A percentile compares a stretch with the other conserved stretches of the same genome.
Conservation (phyloP, 2,113 vertebrate species). For the Vicugna pacos region DNA sequence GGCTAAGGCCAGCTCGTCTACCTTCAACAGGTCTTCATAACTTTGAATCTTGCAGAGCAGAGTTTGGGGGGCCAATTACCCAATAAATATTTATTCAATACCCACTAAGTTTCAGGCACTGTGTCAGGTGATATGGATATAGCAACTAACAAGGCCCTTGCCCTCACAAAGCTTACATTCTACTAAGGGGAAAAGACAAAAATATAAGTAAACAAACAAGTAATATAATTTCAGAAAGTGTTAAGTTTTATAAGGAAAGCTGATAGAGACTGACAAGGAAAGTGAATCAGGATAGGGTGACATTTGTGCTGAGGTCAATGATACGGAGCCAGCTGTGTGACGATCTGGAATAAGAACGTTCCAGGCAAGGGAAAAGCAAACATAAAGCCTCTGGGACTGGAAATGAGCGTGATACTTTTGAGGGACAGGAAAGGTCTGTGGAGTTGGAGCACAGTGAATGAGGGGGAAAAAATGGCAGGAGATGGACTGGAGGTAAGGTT, state of each 20-base stretch:
- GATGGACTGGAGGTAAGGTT: neutral
- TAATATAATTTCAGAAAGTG: neutral
- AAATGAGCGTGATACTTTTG: neutral
- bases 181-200: neutral
- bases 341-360: neutral
- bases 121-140: neutral
- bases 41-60: neutral
- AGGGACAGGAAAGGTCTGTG: neutral
- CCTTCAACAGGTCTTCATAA: neutral
- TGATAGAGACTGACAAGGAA: neutral
- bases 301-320: neutral
- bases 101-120: neutral
- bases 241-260: neutral
- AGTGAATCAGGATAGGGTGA: neutral
- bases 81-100: neutral
- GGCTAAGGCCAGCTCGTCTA: neutral
- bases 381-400: neutral
- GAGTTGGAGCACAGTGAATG: neutral
- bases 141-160: neutral
- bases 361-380: neutral
- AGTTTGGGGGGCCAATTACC: neutral
- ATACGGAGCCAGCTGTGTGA: neutral
- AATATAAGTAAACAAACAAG: neutral
- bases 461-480: neutral
- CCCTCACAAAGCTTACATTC: neutral